A percentile compares a stretch with the other conserved stretches of the same genome.
These are phyloP conservation scores for Temnothorax rugatulus DNA, from an alignment of 2,888 invertebrate genomes.

Conservation along the genomic window DNA sequence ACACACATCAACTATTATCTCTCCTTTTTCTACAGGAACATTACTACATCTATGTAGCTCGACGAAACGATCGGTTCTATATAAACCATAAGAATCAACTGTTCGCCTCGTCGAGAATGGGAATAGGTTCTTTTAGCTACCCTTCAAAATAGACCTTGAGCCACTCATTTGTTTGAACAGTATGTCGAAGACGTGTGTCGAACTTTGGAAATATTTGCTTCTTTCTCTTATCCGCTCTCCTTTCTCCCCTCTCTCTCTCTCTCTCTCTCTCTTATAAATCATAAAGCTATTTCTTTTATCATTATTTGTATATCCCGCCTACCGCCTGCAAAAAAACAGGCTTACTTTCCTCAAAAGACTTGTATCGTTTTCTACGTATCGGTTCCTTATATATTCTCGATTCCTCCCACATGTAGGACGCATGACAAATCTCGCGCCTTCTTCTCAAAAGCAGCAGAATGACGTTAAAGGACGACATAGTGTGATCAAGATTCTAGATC, in stretches of 20 bases:
- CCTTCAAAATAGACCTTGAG: constrained; percentile 75
- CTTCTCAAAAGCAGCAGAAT: background rate
- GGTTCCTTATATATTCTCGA: background rate
- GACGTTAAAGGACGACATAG: background rate
- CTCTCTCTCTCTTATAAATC: constrained; percentile 69
- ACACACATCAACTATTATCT: constrained; percentile 67
- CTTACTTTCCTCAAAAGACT: constrained; percentile 50
- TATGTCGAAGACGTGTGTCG: constrained; percentile 65
- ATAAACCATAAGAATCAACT: constrained; percentile 60
- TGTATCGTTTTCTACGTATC: constrained; percentile 28
- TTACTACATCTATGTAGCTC: constrained; percentile 69
- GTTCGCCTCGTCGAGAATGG: constrained; percentile 64
- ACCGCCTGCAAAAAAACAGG: constrained; percentile 50
- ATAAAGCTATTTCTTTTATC: constrained; percentile 77
- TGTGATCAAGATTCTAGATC: background rate
- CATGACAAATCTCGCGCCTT: constrained; percentile 20
- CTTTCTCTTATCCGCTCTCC: constrained; percentile 33
- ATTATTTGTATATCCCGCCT: constrained; percentile 63
- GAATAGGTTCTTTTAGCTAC: constrained; percentile 70
- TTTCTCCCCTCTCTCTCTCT: background rate
- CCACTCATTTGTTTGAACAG: constrained; percentile 72
- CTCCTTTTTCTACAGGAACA: constrained; percentile 73
- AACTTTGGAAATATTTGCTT: constrained; percentile 68
- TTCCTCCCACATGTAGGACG: constrained; percentile 10
- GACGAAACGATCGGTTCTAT: constrained; percentile 64